A percentile compares a stretch with the other conserved stretches of the same genome.
Evolutionary conservation across 1,140 invertebrate species (phyloP).

Genomic region (Dendroctonus ponderosae): DNA sequence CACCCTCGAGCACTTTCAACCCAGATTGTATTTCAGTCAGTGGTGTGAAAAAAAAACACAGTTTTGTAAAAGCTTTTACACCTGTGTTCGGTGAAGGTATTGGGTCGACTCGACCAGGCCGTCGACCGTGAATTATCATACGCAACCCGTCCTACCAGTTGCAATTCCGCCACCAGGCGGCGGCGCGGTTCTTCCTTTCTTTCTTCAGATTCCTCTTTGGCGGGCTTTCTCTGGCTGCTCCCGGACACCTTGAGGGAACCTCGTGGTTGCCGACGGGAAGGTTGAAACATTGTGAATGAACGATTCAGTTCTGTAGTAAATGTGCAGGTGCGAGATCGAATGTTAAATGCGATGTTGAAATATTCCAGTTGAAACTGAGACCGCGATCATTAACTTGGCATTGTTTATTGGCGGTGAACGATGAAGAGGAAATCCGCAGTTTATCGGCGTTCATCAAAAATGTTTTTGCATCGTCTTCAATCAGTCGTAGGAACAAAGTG

Average conservation of each 20-base stretch:
- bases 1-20: not conserved
- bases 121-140: slow-evolving; percentile 48
- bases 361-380: too few species aligned
- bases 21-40: not conserved
- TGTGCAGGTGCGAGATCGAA: slow-evolving; percentile 4
- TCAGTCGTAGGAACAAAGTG: too few species aligned
- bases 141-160: slow-evolving; percentile 49
- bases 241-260: slow-evolving; percentile 23
- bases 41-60: not conserved
- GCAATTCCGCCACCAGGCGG: slow-evolving; percentile 40
- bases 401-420: too few species aligned
- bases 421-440: too few species aligned
- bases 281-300: slow-evolving; percentile 22
- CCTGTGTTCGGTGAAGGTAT: slow-evolving; percentile 43
- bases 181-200: slow-evolving; percentile 4
- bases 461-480: too few species aligned
- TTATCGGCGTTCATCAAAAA: too few species aligned
- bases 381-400: too few species aligned
- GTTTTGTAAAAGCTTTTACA: slow-evolving; percentile 41
- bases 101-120: slow-evolving; percentile 32
- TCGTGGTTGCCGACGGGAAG: slow-evolving; percentile 28
- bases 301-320: not conserved
- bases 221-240: slow-evolving; percentile 13
- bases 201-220: slow-evolving; percentile 19
- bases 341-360: too few species aligned